Evolutionary conservation across 2,797 vertebrate genomes (phyloP).

Genomic region (Cyprinodon diabolis): DNA sequence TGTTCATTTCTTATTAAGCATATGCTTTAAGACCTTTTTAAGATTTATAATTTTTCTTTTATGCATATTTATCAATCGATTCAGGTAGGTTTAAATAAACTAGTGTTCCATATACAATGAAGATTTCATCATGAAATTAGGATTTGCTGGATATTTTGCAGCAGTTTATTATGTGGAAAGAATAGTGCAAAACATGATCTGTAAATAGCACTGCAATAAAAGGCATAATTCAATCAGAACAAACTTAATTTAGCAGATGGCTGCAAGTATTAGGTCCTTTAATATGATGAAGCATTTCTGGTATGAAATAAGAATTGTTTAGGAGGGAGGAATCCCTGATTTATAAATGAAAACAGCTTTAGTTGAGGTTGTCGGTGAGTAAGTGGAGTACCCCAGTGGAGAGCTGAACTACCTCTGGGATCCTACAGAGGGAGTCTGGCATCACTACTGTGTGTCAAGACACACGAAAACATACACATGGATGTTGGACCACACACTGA

Average conservation of each 20-base stretch:
- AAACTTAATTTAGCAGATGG: background rate
- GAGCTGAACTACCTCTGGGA: slow-evolving; percentile 53
- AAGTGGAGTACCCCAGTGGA: slow-evolving; percentile 13
- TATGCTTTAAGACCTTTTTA: background rate
- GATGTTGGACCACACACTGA: slow-evolving; percentile 62
- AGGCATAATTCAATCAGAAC: background rate
- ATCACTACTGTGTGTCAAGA: slow-evolving; percentile 64
- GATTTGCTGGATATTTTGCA: background rate
- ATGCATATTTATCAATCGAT: background rate
- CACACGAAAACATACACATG: slow-evolving; percentile 26
- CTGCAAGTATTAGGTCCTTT: background rate
- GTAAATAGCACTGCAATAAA: background rate
- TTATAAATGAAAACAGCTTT: background rate
- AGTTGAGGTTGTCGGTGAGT: background rate
- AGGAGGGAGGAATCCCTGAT: background rate
- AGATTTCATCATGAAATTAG: background rate
- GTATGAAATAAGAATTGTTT: background rate
- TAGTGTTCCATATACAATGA: background rate
- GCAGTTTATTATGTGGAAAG: background rate
- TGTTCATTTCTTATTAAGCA: background rate
- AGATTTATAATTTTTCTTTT: background rate
- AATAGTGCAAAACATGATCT: background rate
- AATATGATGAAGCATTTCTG: background rate
- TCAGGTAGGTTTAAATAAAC: background rate
- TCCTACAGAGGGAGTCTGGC: slow-evolving; percentile 82